Percentiles rank a stretch among this genome's conserved stretches.
Conservation (phyloP, 1,140 invertebrate species). For the Parasteatoda tepidariorum region DNA sequence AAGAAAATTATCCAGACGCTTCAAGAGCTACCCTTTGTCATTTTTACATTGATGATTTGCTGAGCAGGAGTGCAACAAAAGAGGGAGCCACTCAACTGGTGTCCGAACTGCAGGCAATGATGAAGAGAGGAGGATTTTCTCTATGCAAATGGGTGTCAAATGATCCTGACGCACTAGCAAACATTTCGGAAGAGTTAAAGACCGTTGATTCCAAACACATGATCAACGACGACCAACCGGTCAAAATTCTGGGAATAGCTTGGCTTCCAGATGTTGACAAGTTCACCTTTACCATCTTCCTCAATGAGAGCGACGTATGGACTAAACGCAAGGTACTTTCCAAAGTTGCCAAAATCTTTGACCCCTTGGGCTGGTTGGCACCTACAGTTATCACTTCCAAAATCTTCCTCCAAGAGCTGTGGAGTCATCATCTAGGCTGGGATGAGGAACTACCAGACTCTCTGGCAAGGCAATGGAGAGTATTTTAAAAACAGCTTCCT, state of each 20-base stretch:
- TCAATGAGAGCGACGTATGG: constrained; percentile 54
- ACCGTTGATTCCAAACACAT: background rate
- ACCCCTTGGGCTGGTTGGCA: constrained; percentile 67
- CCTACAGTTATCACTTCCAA: constrained; percentile 66
- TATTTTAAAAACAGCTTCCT: background rate
- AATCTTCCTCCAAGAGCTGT: constrained; percentile 68
- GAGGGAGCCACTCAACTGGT: background rate
- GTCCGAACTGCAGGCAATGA: background rate
- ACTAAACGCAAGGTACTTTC: constrained; percentile 65
- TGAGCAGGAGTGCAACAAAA: constrained; percentile 37
- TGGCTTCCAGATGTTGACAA: constrained; percentile 65
- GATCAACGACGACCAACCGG: background rate
- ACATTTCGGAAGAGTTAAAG: background rate
- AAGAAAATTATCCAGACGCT: constrained; percentile 59
- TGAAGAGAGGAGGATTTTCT: constrained; percentile 64
- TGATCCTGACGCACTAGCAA: constrained; percentile 9
- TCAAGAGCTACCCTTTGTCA: constrained; percentile 35
- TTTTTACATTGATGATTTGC: constrained; percentile 65
- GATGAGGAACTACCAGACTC: constrained; percentile 64
- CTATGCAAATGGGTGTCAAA: constrained; percentile 59
- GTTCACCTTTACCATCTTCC: constrained; percentile 64
- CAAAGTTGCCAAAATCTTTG: constrained; percentile 66
- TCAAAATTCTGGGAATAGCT: constrained; percentile 58
- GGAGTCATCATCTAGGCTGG: constrained; percentile 65
- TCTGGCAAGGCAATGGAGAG: background rate